Evolutionary conservation across 2,888 invertebrate species (phyloP).

Genomic region (Conops quadrifasciatus): DNA sequence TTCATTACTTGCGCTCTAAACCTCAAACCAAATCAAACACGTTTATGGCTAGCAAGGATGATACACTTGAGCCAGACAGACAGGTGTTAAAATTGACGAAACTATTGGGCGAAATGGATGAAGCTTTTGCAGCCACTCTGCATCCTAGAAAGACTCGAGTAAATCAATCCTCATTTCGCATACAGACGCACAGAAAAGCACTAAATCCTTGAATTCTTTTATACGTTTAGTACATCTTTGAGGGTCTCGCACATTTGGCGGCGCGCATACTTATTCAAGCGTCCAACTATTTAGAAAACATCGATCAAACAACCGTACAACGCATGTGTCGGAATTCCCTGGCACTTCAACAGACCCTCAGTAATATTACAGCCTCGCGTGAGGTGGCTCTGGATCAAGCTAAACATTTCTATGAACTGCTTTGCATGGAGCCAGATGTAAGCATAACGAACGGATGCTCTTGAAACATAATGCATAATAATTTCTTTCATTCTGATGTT

Average conservation of each 20-base stretch:
- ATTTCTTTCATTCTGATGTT: conserved; percentile 45
- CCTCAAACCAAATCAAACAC: conserved; percentile 55
- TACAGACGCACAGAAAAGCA: conserved; percentile 24
- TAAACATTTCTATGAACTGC: conserved; percentile 85
- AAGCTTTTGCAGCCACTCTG: conserved; percentile 77
- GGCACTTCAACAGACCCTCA: conserved; percentile 84
- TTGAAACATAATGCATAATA: conserved; percentile 5
- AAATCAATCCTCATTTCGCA: conserved; percentile 45
- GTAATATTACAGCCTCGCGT: conserved; percentile 81
- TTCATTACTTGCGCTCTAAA: conserved; percentile 82
- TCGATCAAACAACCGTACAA: conserved; percentile 84
- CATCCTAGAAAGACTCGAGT: conserved; percentile 82
- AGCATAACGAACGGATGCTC: conserved; percentile 48
- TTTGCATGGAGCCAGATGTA: conserved; percentile 84
- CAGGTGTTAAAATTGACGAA: conserved; percentile 81
- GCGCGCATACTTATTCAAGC: conserved; percentile 83
- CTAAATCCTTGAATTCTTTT: conserved; percentile 38
- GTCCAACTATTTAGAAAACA: conserved; percentile 79
- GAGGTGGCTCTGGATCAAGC: conserved; percentile 90
- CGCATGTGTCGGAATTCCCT: conserved; percentile 87
- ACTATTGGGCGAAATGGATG: conserved; percentile 80
- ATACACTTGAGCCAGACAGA: conserved; percentile 79
- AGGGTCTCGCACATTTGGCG: conserved; percentile 83
- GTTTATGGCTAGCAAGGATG: conserved; percentile 68
- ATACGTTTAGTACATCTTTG: conserved; percentile 80